Conservation (phyloP, 2,113 vertebrate species). For the Melanocharis versteri region DNA sequence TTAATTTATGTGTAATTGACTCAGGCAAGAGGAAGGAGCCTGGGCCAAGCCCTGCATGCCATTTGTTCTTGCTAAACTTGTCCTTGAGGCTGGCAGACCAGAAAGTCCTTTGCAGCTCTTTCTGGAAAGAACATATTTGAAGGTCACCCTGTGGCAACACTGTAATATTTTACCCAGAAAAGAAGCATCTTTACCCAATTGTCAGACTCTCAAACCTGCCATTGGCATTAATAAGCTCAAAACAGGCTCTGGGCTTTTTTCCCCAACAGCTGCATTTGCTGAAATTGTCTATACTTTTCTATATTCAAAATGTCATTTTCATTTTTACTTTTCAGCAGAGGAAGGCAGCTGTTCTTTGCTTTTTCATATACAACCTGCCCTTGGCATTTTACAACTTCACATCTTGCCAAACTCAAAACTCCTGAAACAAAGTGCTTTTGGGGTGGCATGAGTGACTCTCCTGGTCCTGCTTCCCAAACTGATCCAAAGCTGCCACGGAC, state of each 20-base stretch:
- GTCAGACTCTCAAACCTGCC: neutral
- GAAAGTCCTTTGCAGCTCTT: neutral
- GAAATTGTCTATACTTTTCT: neutral
- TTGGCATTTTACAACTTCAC: neutral
- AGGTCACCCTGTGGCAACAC: neutral
- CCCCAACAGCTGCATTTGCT: neutral
- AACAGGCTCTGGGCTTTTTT: neutral
- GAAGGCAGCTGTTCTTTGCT: neutral
- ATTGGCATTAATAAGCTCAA: neutral
- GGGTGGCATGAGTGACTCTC: neutral
- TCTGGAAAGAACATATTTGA: neutral
- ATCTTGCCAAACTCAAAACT: neutral
- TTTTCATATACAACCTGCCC: neutral
- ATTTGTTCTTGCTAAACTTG: neutral
- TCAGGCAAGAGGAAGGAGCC: neutral
- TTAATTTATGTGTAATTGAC: neutral
- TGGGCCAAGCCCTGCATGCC: fast-evolving
- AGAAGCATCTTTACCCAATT: neutral
- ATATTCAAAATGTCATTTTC: neutral
- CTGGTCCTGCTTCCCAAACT: neutral
- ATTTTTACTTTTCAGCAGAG: neutral
- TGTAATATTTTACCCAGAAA: neutral
- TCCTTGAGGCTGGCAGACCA: neutral
- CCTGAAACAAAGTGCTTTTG: neutral
- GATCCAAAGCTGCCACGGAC: neutral